Base-by-base conservation (phyloP, 2,113 vertebrate genomes). In the Lepus europaeus region DNA sequence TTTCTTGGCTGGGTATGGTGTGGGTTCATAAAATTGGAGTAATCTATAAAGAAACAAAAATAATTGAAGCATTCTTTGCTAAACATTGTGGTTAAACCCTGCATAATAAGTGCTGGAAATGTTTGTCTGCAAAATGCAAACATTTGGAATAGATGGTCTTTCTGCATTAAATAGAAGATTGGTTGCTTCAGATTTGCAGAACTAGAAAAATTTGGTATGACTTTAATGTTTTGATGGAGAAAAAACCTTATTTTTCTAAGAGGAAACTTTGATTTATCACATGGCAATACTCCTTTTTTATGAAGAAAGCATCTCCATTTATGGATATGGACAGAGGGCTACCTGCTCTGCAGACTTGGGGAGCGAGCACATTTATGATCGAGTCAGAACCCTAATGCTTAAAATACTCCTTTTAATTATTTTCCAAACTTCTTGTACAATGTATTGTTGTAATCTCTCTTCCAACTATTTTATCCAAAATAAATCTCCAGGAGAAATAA, bases 401-500 rank as follows among this genome's bases (percentile, higher is more conserved):
- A 87, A 78, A 73, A 53, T 83, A 49, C n/a, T 59, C 17, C 64
- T 17, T 39, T 61, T 31, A 89, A 45, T 96, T 73, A 91, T 88
- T 85, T 85, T 81, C 70, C 83, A 16, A 8, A 77, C 29, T 22
- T 89, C 81, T 27, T 91, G 61, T 91, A 23, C 4, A 66, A 6
- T 29, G 68, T 56, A 33, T 51, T 5, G 10, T 68, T 82, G 69
- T 88, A 78, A 11, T 68, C 17, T 93, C 45, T 45, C 84, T 85
- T 73, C n/a, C n/a, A 92, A 36, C 59, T 69, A 10, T 68, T 95
- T 84, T 77, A 68, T 89, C 70, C 29, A 84, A 78, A 91, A 86
- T 89, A 95, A 96, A 96, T 25, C 36, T 90, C 12, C 13, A 31
- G 66, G 64, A 85, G 17, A 94, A 92, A 45, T 45, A 45, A 45